phyloP scores from a whole-genome alignment of 2,888 invertebrate genomes.

The Troides helena region DNA sequence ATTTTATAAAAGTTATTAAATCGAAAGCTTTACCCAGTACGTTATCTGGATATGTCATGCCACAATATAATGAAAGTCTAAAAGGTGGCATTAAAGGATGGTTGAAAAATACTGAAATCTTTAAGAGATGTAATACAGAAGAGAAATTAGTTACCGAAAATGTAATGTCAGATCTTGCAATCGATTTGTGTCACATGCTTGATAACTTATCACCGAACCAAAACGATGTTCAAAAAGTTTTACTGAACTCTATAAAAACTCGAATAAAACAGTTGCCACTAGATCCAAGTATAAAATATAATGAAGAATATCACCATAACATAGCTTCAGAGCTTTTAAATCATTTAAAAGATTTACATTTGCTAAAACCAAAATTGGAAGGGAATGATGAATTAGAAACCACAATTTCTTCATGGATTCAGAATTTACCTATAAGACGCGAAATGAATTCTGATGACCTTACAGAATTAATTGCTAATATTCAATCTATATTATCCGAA shows the following conservation, averaged over 20 bases:
- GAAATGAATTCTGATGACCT: neutral
- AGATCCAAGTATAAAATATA: slow-evolving; percentile 11
- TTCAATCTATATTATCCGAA: slow-evolving; percentile 15
- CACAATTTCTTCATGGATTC: slow-evolving; percentile 7
- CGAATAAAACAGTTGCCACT: slow-evolving; percentile 23
- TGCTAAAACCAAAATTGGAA: neutral
- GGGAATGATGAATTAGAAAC: slow-evolving; percentile 1
- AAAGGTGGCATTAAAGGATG: slow-evolving; percentile 13
- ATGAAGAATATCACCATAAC: slow-evolving; percentile 14
- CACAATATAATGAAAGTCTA: neutral
- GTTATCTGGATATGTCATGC: neutral
- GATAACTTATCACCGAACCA: slow-evolving; percentile 10
- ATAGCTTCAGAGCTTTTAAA: slow-evolving; percentile 20
- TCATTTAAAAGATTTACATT: slow-evolving; percentile 10
- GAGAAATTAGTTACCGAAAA: slow-evolving; percentile 16
- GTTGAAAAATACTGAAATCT: slow-evolving; percentile 12
- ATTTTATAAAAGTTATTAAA: slow-evolving; percentile 14
- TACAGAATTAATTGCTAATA: slow-evolving; percentile 2
- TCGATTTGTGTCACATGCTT: slow-evolving; percentile 14
- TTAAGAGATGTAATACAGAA: slow-evolving; percentile 7
- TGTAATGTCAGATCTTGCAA: slow-evolving; percentile 18
- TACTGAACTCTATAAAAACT: slow-evolving; percentile 19
- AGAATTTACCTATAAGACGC: slow-evolving; percentile 16
- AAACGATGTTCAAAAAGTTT: slow-evolving; percentile 5
- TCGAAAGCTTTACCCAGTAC: neutral